These are phyloP conservation scores for Rhopilema esculentum DNA, from an alignment of 30 jellyfish, hydroid and myxozoan genomes.

Conservation along the genomic window DNA sequence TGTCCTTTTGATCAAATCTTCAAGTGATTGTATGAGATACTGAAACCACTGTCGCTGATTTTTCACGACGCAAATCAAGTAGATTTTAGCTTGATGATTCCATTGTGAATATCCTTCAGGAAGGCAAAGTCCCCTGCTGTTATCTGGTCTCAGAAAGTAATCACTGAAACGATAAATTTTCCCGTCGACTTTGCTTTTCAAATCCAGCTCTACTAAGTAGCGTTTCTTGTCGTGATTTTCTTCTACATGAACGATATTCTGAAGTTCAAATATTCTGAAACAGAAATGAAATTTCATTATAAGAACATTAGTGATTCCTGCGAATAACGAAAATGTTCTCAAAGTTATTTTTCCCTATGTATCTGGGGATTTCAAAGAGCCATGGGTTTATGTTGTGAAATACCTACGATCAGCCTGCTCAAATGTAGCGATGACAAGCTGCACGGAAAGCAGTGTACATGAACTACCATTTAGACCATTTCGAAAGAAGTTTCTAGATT, in stretches of 20 bases:
- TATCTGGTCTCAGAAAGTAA: conserved; percentile 55
- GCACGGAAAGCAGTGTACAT: too few species aligned
- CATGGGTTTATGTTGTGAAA: too few species aligned
- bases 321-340: too few species aligned
- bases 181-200: conserved; percentile 27
- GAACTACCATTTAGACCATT: too few species aligned
- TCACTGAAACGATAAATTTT: conserved; percentile 82
- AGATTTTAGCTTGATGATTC: conserved; percentile 57
- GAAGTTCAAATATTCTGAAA: conserved; percentile 54
- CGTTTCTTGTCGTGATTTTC: conserved; percentile 88
- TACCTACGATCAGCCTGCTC: too few species aligned
- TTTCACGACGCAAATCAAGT: conserved; percentile 82
- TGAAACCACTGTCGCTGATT: conserved; percentile 89
- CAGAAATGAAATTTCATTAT: not conserved
- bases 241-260: conserved; percentile 79
- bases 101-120: conserved; percentile 78
- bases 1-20: conserved; percentile 60
- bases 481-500: too few species aligned
- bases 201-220: conserved; percentile 90
- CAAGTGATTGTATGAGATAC: conserved; percentile 59
- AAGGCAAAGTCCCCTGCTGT: conserved; percentile 52
- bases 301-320: too few species aligned
- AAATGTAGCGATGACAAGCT: too few species aligned
- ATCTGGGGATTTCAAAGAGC: too few species aligned
- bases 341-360: too few species aligned